Percentiles rank a stretch among this genome's conserved stretches.
phyloP scores from a whole-genome alignment of 1,140 invertebrate species.

The Drosophila willistoni region DNA sequence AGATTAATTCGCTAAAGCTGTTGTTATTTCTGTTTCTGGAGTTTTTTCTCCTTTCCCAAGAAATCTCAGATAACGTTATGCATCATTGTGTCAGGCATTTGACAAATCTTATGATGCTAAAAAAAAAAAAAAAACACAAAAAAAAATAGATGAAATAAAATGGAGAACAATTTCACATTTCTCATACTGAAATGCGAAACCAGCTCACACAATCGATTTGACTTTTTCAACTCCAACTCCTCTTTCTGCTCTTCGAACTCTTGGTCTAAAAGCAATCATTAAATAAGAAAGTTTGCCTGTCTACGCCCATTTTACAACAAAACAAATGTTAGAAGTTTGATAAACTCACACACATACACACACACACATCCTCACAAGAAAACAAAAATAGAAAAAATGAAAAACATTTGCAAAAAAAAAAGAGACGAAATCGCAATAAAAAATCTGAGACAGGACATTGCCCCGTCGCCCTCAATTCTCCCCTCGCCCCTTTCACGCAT shows the following conservation, averaged over 20 bases:
- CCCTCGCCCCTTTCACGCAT: conserved; percentile 44
- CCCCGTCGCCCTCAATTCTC: conserved; percentile 23
- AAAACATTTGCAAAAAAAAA: conserved; percentile 60
- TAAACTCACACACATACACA: conserved; percentile 61
- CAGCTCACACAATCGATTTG: conserved; percentile 27
- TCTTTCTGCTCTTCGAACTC: conserved; percentile 25
- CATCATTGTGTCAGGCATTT: conserved; percentile 78
- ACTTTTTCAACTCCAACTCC: not conserved
- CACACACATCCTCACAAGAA: not conserved
- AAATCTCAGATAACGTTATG: conserved; percentile 80
- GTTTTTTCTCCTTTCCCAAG: conserved; percentile 18
- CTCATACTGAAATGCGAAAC: conserved; percentile 68
- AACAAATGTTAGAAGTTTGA: conserved; percentile 77
- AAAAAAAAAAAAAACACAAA: conserved; percentile 6
- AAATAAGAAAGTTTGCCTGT: conserved; percentile 63
- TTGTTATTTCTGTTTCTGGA: conserved; percentile 38
- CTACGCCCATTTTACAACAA: conserved; percentile 60
- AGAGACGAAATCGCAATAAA: conserved; percentile 66
- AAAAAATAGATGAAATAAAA: conserved; percentile 62
- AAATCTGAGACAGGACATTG: conserved; percentile 69
- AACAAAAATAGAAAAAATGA: conserved; percentile 20
- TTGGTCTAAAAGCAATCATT: conserved; percentile 68
- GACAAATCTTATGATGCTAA: conserved; percentile 64
- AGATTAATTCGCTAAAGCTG: conserved; percentile 79
- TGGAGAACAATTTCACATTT: conserved; percentile 71